Evolutionary conservation across 2,113 vertebrate genomes (phyloP).

Genomic region (Heterotilapia buettikoferi): DNA sequence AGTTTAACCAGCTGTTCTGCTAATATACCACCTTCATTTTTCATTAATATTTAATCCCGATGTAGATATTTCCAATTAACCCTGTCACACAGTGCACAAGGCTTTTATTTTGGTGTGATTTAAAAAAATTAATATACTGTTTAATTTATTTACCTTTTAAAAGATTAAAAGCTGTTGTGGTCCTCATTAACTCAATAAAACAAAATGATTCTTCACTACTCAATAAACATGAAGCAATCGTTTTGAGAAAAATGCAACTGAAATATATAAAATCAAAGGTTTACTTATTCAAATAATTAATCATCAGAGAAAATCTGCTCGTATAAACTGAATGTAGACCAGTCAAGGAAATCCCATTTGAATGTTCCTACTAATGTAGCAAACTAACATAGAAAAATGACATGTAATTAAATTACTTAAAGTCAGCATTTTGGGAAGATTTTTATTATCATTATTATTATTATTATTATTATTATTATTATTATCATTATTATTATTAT

Average conservation of each 20-base stretch:
- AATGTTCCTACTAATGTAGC: not conserved
- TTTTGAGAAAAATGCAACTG: not conserved
- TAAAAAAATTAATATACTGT: too few species aligned
- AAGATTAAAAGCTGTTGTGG: too few species aligned
- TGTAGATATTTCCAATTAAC: too few species aligned
- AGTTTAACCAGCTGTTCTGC: too few species aligned
- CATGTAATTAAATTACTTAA: not conserved
- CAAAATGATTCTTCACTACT: too few species aligned
- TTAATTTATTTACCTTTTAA: too few species aligned
- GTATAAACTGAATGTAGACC: not conserved
- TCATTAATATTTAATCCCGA: too few species aligned
- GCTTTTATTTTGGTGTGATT: too few species aligned
- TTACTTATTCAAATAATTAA: not conserved
- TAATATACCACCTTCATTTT: too few species aligned
- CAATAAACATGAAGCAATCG: not conserved
- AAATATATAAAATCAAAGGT: not conserved
- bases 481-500: too few species aligned
- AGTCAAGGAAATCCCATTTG: not conserved
- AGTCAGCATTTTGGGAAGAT: not conserved
- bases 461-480: not conserved
- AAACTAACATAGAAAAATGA: not conserved
- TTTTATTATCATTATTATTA: not conserved
- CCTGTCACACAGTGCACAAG: too few species aligned
- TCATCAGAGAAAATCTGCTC: not conserved
- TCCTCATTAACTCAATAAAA: too few species aligned